phyloP scores from a whole-genome alignment of 2,888 invertebrate genomes.

The Encarsia formosa region DNA sequence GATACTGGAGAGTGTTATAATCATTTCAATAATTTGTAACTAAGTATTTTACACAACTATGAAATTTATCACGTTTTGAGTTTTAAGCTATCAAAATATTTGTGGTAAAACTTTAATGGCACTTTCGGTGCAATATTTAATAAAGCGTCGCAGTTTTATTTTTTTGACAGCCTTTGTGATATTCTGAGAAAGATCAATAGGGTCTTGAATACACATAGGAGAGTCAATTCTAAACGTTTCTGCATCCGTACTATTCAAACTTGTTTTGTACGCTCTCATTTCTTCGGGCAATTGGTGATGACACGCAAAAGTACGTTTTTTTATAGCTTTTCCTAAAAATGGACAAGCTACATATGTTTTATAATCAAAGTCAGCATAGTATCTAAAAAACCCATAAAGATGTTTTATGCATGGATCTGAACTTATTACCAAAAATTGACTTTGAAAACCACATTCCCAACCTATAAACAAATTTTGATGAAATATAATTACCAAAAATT shows the following conservation, averaged over 20 bases:
- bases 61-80: too few relatives aligned
- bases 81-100: too few relatives aligned
- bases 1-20: too few relatives aligned
- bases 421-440: too few relatives aligned
- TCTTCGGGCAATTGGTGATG: slow-evolving; percentile 30
- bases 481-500: too few relatives aligned
- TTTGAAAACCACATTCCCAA: background rate
- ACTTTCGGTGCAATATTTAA: slow-evolving; percentile 22
- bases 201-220: slow-evolving; percentile 60
- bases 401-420: too few relatives aligned
- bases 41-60: too few relatives aligned
- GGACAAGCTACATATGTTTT: slow-evolving; percentile 49
- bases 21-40: too few relatives aligned
- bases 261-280: slow-evolving; percentile 24
- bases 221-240: slow-evolving; percentile 47
- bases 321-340: slow-evolving; percentile 49
- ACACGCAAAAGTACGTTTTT: slow-evolving; percentile 46
- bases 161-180: slow-evolving; percentile 52
- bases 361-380: slow-evolving; percentile 50
- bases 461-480: background rate
- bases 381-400: slow-evolving; percentile 49
- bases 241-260: slow-evolving; percentile 14
- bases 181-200: slow-evolving; percentile 59
- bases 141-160: slow-evolving; percentile 16
- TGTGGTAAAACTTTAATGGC: too few relatives aligned